Percentiles rank a stretch among this genome's conserved stretches.
These are phyloP conservation scores for Rhamphomyia laevipes DNA, from an alignment of 2,888 invertebrate genomes.

Conservation along the genomic window DNA sequence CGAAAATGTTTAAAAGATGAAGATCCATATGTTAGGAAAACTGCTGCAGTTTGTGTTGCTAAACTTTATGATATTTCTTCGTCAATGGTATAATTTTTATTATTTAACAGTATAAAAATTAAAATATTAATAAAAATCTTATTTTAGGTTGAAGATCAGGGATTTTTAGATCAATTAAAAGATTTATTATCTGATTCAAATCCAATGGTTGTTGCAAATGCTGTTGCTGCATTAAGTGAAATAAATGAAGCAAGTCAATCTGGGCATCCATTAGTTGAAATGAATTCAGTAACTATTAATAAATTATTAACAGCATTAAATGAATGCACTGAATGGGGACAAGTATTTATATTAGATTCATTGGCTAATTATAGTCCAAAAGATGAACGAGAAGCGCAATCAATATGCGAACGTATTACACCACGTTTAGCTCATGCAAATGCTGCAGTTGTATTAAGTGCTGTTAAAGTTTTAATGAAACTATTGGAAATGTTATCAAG, in stretches of 20 bases:
- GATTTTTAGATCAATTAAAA: slow-evolving; percentile 91
- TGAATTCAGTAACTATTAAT: slow-evolving; percentile 96
- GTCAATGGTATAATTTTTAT: slow-evolving; percentile 45
- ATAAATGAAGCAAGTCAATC: slow-evolving; percentile 95
- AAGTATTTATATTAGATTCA: slow-evolving; percentile 96
- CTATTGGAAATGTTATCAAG: slow-evolving; percentile 93
- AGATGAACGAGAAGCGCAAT: slow-evolving; percentile 96
- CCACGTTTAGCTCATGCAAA: slow-evolving; percentile 97
- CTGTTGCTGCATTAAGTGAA: slow-evolving; percentile 95
- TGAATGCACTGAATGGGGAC: slow-evolving; percentile 99
- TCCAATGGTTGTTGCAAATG: slow-evolving; percentile 99
- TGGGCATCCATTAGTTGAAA: slow-evolving; percentile 84
- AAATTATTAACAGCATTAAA: slow-evolving; percentile 95
- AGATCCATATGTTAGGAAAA: slow-evolving; percentile 95
- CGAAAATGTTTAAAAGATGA: slow-evolving; percentile 91
- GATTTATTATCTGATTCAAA: slow-evolving; percentile 97
- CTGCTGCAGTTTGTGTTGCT: slow-evolving; percentile 98
- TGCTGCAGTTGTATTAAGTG: slow-evolving; percentile 96
- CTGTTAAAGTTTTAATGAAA: slow-evolving; percentile 97
- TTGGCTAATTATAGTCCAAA: slow-evolving; percentile 93
- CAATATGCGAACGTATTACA: slow-evolving; percentile 94
- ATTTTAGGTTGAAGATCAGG: slow-evolving; percentile 49
- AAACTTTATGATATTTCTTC: slow-evolving; percentile 93
- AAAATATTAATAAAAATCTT: neutral
- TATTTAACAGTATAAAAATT: neutral